phyloP scores from a whole-genome alignment of 2,113 vertebrate genomes.

The Odontophorus gujanensis region DNA sequence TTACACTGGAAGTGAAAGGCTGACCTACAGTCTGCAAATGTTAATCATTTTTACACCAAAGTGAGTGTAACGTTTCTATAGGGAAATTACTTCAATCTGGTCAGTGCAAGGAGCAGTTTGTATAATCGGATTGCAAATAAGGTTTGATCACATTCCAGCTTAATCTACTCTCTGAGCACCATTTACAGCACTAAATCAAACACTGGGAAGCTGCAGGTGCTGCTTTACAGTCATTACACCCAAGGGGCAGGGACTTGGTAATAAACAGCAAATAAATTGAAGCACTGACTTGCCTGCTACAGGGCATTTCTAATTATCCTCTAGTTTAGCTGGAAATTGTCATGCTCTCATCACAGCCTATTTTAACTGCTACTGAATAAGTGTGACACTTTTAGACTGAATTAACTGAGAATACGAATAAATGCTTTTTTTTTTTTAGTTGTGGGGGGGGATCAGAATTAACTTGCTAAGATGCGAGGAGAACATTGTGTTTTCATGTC shows the following conservation, averaged over 20 bases:
- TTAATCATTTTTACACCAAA: constrained; percentile 93
- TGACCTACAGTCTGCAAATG: constrained; percentile 85
- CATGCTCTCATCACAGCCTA: constrained; percentile 79
- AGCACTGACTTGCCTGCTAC: constrained; percentile 93
- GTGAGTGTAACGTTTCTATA: constrained; percentile 89
- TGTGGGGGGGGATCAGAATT: neutral
- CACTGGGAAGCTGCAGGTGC: constrained; percentile 86
- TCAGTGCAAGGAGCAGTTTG: constrained; percentile 91
- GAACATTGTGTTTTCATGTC: constrained; percentile 60
- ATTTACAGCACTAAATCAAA: constrained; percentile 94
- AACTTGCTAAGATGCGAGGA: constrained; percentile 35
- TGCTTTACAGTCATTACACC: constrained; percentile 90
- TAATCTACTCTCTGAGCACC: constrained; percentile 94
- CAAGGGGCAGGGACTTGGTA: constrained; percentile 88
- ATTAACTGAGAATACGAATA: constrained; percentile 79
- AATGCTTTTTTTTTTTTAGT: constrained; percentile 5
- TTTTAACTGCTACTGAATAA: constrained; percentile 79
- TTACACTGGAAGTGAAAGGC: constrained; percentile 80
- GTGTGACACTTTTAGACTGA: constrained; percentile 79
- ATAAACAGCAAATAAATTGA: constrained; percentile 97
- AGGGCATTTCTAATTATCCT: constrained; percentile 96
- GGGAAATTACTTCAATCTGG: constrained; percentile 91
- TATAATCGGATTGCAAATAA: constrained; percentile 99
- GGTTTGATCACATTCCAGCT: constrained; percentile 97
- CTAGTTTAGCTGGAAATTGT: constrained; percentile 86